Percentiles rank a stretch among this genome's conserved stretches.
These are phyloP conservation scores for Poeciliopsis infans DNA, from an alignment of 2,797 vertebrate genomes.

Conservation along the genomic window DNA sequence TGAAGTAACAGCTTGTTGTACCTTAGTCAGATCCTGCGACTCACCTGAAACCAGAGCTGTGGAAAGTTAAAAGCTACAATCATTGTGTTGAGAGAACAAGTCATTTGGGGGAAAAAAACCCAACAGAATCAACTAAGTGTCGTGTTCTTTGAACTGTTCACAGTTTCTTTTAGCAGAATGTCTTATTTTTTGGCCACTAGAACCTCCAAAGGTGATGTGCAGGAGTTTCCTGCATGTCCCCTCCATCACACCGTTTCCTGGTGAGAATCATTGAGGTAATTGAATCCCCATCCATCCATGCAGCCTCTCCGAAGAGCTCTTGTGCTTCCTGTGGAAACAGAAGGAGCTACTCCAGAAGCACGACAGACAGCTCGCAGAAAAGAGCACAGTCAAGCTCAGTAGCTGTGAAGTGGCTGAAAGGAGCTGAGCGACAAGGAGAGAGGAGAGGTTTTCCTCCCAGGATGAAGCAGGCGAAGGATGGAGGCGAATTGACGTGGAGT, in stretches of 20 bases:
- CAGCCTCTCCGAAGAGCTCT: conserved; percentile 43
- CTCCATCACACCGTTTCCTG: conserved; percentile 54
- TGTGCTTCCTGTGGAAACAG: conserved; percentile 19
- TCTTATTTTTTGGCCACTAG: conserved; percentile 61
- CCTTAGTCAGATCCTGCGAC: conserved; percentile 43
- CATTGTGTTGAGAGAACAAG: conserved; percentile 42
- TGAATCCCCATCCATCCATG: conserved; percentile 38
- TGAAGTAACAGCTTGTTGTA: conserved; percentile 47
- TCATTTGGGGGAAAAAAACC: conserved; percentile 32
- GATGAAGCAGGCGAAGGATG: conserved; percentile 73
- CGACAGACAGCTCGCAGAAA: conserved; percentile 26
- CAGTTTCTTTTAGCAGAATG: conserved; percentile 41
- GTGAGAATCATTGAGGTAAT: conserved; percentile 64
- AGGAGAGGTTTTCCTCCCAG: conserved; percentile 54
- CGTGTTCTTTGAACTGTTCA: conserved; percentile 65
- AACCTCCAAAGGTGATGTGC: conserved; percentile 43
- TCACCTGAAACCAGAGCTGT: conserved; percentile 36
- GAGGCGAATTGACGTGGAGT: conserved; percentile 81
- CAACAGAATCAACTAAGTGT: conserved; percentile 50
- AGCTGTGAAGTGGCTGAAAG: conserved; percentile 29
- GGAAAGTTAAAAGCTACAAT: conserved; percentile 54
- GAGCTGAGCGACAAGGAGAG: conserved; percentile 20
- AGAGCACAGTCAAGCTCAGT: conserved; percentile 29
- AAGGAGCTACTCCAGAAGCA: conserved; percentile 21
- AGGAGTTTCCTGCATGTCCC: conserved; percentile 34